These are phyloP conservation scores for Polypedilum pembai DNA, from an alignment of 1,140 invertebrate genomes.

Conservation along the genomic window DNA sequence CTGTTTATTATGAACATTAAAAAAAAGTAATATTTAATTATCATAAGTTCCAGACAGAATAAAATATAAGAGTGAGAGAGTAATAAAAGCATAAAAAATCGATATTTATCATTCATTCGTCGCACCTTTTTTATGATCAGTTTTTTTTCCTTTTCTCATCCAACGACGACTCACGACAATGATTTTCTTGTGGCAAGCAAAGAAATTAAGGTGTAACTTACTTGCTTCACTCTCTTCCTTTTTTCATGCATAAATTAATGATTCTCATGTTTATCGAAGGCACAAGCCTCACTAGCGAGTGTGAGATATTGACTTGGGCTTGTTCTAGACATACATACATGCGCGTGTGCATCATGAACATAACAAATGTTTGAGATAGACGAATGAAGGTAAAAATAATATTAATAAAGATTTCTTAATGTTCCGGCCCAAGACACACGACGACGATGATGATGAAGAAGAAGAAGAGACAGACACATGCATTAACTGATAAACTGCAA, in stretches of 20 bases:
- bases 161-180: neutral
- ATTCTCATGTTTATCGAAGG: neutral
- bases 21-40: no score
- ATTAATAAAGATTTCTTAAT: slow-evolving; percentile 14
- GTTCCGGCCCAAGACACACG: neutral
- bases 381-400: no score
- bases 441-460: neutral
- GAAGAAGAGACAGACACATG: neutral
- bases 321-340: neutral
- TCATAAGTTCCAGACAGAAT: neutral
- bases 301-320: neutral
- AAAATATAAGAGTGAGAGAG: slow-evolving; percentile 8
- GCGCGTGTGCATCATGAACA: neutral
- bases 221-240: neutral
- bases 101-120: slow-evolving; percentile 28
- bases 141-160: neutral
- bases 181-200: neutral
- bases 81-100: slow-evolving; percentile 21
- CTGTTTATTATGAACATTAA: no score
- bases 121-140: slow-evolving; percentile 22
- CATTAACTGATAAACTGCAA: neutral
- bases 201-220: slow-evolving; percentile 28
- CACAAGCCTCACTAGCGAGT: neutral
- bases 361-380: no score
- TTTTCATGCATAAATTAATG: slow-evolving; percentile 19